Percentiles rank a stretch among this genome's conserved stretches.
Conservation (phyloP, 2,113 vertebrate species). For the Indicator maculatus region DNA sequence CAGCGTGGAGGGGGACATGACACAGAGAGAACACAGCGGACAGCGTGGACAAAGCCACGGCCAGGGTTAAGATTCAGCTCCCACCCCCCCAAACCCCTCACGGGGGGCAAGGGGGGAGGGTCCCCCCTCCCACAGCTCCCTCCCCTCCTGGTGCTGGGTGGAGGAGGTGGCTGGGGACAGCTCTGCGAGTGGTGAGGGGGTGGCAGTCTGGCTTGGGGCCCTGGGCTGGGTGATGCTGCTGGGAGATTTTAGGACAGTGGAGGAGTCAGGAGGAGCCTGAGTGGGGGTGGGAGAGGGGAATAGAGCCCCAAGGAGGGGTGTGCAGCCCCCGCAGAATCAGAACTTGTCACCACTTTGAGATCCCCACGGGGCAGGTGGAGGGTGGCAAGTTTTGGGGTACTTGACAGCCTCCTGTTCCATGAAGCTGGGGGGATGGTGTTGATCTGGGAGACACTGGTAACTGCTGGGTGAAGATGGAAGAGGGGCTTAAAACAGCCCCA, state of each 20-base stretch:
- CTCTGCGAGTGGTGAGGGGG: no score
- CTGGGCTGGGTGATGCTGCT: not conserved
- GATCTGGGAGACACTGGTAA: not conserved
- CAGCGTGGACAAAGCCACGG: not conserved
- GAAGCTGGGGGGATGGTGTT: not conserved
- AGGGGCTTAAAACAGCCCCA: not conserved
- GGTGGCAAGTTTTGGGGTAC: not conserved
- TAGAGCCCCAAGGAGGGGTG: not conserved
- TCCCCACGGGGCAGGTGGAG: not conserved
- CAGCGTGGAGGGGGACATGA: not conserved
- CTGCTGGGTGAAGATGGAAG: not conserved
- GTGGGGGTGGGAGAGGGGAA: not conserved
- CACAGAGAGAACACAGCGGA: not conserved
- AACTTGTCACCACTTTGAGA: not conserved
- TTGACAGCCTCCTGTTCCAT: not conserved
- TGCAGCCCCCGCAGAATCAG: not conserved
- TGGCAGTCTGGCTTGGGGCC: not conserved
- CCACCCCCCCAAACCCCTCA: not conserved
- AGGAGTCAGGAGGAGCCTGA: not conserved
- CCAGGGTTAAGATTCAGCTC: not conserved
- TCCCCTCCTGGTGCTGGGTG: not conserved
- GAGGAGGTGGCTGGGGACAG: not conserved
- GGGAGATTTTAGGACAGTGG: not conserved
- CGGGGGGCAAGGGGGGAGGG: no score
- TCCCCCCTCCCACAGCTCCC: no score